Evolutionary conservation across 2,113 vertebrate genomes (phyloP).

Genomic region (Perca fluviatilis): DNA sequence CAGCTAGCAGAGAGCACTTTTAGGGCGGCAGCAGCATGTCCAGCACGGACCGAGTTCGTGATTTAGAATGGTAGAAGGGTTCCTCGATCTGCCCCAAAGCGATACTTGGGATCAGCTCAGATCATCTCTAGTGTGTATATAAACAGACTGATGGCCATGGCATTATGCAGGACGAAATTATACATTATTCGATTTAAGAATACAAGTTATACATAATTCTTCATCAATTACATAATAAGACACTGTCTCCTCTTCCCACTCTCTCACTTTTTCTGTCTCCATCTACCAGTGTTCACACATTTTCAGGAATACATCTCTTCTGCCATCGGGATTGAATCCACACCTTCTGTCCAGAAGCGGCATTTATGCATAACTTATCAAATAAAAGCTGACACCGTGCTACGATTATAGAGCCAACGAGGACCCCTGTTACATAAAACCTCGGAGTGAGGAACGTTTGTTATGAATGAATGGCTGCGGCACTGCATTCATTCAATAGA

Average conservation of each 20-base stretch:
- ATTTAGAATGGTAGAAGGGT: no score
- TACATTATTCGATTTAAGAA: background rate
- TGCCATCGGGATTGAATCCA: slow-evolving; percentile 4
- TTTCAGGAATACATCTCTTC: background rate
- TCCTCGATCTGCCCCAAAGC: no score
- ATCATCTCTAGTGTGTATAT: background rate
- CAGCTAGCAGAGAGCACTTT: no score
- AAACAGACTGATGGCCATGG: background rate
- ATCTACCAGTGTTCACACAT: slow-evolving; percentile 15
- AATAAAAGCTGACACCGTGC: slow-evolving; percentile 2
- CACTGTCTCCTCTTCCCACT: background rate
- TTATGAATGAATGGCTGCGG: background rate
- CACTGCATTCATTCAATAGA: background rate
- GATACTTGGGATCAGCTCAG: no score
- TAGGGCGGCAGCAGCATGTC: no score
- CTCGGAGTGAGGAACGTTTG: background rate
- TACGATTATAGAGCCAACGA: background rate
- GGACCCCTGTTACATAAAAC: background rate
- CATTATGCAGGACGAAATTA: background rate
- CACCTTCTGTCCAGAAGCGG: background rate
- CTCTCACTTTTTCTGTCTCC: background rate
- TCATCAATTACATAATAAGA: background rate
- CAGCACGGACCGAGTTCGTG: no score
- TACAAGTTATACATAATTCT: background rate
- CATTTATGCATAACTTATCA: slow-evolving; percentile 10